Conservation (phyloP, 1,140 invertebrate genomes). For the Phortica variegata region DNA sequence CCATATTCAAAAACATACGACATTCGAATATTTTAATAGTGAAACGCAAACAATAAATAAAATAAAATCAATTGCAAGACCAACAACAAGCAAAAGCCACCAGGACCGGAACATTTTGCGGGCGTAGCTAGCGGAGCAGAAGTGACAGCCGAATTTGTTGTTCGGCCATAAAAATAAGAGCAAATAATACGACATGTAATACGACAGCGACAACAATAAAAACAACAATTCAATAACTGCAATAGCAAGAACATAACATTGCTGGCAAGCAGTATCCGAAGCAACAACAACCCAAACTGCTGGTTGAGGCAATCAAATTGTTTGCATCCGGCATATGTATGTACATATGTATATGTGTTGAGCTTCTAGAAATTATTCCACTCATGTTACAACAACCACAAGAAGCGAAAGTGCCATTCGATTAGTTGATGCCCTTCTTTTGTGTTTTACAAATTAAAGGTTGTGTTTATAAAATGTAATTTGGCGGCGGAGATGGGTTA, state of each 20-base stretch:
- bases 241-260: conserved; percentile 14
- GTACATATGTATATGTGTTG: no score
- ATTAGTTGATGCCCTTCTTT: no score
- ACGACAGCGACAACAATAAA: conserved; percentile 9
- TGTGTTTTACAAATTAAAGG: no score
- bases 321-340: conserved; percentile 38
- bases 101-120: background rate
- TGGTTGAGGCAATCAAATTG: conserved; percentile 48
- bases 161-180: conserved; percentile 24
- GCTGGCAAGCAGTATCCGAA: no score
- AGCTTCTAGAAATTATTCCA: conserved; percentile 50
- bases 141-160: no score
- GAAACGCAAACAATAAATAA: conserved; percentile 55
- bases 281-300: conserved; percentile 28
- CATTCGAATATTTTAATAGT: conserved; percentile 56
- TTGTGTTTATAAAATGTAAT: no score
- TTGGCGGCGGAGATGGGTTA: no score
- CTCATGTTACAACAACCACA: conserved; percentile 5
- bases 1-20: conserved; percentile 17
- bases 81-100: no score
- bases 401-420: background rate
- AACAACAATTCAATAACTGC: conserved; percentile 27
- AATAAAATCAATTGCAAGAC: conserved; percentile 43
- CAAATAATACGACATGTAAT: conserved; percentile 49
- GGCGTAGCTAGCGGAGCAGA: conserved; percentile 10